A percentile compares a stretch with the other conserved stretches of the same genome.
Evolutionary conservation across 2,113 vertebrate genomes (phyloP).

Genomic region (Neomonachus schauinslandi): DNA sequence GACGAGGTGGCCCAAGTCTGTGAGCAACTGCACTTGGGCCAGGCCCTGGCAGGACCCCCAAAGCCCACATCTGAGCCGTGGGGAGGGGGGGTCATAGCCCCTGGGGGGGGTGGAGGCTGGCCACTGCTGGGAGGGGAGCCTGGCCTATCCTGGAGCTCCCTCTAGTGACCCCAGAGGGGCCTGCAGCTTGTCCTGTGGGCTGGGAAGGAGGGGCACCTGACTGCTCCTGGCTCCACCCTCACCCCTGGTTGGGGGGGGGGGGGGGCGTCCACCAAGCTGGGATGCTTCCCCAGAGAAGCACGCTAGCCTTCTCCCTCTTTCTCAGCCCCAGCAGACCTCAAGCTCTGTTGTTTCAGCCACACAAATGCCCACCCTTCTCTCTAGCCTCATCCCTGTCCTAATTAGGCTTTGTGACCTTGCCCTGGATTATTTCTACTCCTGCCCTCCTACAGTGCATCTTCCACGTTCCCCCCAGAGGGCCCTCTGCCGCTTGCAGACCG

Average conservation of each 20-base stretch:
- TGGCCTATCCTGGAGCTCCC: conserved; percentile 70
- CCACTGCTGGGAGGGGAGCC: neutral
- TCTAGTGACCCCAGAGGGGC: conserved; percentile 1
- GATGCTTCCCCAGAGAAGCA: neutral
- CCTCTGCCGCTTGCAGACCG: neutral
- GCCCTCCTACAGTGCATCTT: neutral
- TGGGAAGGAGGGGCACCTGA: accelerated
- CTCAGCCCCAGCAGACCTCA: neutral
- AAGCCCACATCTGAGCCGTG: accelerated
- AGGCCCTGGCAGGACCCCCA: neutral
- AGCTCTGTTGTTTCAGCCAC: neutral
- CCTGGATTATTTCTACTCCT: neutral
- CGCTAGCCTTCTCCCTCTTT: neutral
- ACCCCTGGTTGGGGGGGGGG: neutral
- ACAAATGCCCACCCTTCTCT: neutral
- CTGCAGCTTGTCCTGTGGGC: neutral
- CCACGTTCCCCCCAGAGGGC: neutral
- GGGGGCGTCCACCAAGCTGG: neutral
- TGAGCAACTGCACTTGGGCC: neutral
- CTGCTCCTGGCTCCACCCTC: neutral
- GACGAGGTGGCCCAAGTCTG: neutral
- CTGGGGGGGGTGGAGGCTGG: neutral
- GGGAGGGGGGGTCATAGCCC: neutral
- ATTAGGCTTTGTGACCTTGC: neutral
- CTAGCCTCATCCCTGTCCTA: neutral